Conservation (phyloP, 2,888 invertebrate species). For the Xanthia icteritia region DNA sequence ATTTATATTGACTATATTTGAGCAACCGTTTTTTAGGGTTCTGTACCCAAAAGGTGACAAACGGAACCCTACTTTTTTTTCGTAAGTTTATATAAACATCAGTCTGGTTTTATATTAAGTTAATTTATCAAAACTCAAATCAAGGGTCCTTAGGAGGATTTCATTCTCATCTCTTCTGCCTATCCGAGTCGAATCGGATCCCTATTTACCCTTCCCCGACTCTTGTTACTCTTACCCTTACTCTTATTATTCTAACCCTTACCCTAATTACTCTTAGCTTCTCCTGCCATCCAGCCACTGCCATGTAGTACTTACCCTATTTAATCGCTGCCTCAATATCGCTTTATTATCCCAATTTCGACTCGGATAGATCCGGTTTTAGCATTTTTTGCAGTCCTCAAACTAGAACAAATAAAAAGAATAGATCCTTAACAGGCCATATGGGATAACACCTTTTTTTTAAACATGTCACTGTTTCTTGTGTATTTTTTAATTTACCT, state of each 20-base stretch:
- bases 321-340: neutral
- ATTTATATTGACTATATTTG: too few relatives aligned
- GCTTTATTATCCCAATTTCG: neutral
- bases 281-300: conserved; percentile 41
- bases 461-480: neutral
- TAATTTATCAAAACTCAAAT: neutral
- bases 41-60: too few relatives aligned
- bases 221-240: neutral
- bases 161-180: neutral
- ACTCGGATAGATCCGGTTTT: conserved; percentile 18
- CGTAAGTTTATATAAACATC: too few relatives aligned
- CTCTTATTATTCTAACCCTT: neutral
- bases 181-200: conserved; percentile 25
- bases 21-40: too few relatives aligned
- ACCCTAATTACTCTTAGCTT: neutral
- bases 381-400: neutral
- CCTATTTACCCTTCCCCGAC: neutral
- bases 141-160: neutral
- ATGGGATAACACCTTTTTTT: neutral
- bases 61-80: too few relatives aligned
- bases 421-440: neutral
- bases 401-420: neutral
- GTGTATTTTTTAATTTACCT: conserved; percentile 16
- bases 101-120: neutral
- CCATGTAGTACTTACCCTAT: conserved; percentile 13